Base-by-base conservation (phyloP, 2,888 invertebrate genomes). In the Oscheius sp. region DNA sequence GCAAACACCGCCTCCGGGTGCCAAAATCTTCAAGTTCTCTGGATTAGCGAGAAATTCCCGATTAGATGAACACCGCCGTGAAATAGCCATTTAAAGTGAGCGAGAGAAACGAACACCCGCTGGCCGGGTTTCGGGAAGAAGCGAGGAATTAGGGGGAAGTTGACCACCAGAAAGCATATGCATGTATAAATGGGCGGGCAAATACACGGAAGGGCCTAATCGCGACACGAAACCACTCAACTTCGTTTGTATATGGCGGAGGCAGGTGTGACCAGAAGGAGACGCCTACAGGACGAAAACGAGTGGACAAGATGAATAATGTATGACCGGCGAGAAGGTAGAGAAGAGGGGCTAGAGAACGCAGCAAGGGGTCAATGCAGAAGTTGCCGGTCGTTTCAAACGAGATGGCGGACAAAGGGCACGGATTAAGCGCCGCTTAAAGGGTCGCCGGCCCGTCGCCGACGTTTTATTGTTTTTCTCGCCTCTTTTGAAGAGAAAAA, bases 401-500 rank as follows among this genome's bases (percentile, higher is more conserved):
- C 66, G 66, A 21, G 66, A 52, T 66, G 46, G 52, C 66, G 66
- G 49, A 66, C 66, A 66, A 66, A 66, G 66, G 66, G 66, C 66
- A 66, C 13, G 61, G 61, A 61, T 61, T 61, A 61, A 61, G 61
- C 61, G 61, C 5, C 61, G 61, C 61, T 61, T 61, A 61, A 35
- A 35, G 35, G 35, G 35, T 9, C 35, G 35, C 3, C 35, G 35
- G 35, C 35, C 35, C 9, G 3, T 35, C 35, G 35, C 35, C 35
- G 35, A 35, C 18, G 18, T 13, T 49, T 49, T 49, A 49, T 49
- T 49, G 18, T 18, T 49, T 49, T 18, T 49, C 49, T 49, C 49
- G 18, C n/a, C 16, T 49, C 49, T 49, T 35, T 35, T 35, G 35
- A 6, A 35, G 52, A 74, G 76, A 0, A 88, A 69, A 1, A 88